phyloP scores from a whole-genome alignment of 2,888 invertebrate species.

The Catocala nupta region DNA sequence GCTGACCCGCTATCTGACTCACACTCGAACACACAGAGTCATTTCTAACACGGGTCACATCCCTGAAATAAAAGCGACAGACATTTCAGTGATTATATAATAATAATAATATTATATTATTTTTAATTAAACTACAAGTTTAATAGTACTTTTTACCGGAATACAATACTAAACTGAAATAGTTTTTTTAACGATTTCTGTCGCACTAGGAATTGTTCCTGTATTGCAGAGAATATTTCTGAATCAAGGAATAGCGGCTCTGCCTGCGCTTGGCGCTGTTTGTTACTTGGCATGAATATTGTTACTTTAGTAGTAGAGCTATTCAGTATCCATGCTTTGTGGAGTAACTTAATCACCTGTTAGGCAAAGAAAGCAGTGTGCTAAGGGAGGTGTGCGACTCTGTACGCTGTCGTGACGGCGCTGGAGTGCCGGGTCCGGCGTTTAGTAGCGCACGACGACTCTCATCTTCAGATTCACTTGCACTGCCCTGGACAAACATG shows the following conservation, averaged over 20 bases:
- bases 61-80: slow-evolving; percentile 61
- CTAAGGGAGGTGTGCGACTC: slow-evolving; percentile 76
- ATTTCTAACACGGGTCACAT: slow-evolving; percentile 76
- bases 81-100: not conserved
- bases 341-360: slow-evolving; percentile 56
- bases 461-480: slow-evolving; percentile 91
- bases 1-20: slow-evolving; percentile 64
- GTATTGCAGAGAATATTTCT: too few relatives aligned
- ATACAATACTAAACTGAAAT: too few relatives aligned
- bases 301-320: too few relatives aligned
- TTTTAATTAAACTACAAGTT: too few relatives aligned
- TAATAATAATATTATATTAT: too few relatives aligned
- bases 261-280: too few relatives aligned
- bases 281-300: too few relatives aligned
- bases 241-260: too few relatives aligned
- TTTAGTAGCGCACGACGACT: slow-evolving; percentile 70
- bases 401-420: slow-evolving; percentile 67
- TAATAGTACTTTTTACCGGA: too few relatives aligned
- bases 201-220: too few relatives aligned
- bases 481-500: slow-evolving; percentile 80
- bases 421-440: slow-evolving; percentile 61
- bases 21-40: slow-evolving; percentile 82
- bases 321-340: too few relatives aligned
- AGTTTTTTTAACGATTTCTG: too few relatives aligned
- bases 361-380: slow-evolving; percentile 60